Conservation (phyloP, 2,113 vertebrate species). For the Cervus canadensis region DNA sequence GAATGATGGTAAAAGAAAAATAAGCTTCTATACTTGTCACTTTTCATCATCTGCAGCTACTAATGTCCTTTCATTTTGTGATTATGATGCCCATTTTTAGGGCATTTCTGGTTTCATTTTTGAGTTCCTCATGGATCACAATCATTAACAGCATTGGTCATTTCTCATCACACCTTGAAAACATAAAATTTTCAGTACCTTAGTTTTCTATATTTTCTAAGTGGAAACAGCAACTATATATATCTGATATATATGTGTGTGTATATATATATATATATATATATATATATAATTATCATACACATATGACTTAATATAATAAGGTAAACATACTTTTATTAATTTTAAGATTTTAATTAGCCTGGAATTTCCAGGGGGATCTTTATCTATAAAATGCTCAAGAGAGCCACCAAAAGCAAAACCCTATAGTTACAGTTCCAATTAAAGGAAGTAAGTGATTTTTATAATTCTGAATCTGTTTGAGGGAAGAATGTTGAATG, state of each 20-base stretch:
- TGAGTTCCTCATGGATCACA: not conserved
- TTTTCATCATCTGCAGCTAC: not conserved
- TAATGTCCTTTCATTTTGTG: not conserved
- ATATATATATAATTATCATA: not conserved
- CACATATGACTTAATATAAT: not conserved
- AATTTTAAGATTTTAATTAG: conserved; percentile 13
- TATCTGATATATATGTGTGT: not conserved
- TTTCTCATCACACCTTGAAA: not conserved
- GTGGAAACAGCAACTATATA: not conserved
- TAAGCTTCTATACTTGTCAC: not conserved
- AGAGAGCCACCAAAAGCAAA: not conserved
- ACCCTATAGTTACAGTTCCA: not conserved
- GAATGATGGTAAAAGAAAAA: not conserved
- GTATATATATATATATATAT: not conserved
- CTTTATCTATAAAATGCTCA: not conserved
- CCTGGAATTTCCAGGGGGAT: not conserved
- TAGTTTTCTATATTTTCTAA: conserved; percentile 5
- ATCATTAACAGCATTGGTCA: not conserved
- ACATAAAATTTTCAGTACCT: not conserved
- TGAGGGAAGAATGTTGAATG: not conserved
- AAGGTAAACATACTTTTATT: not conserved
- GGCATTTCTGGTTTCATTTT: not conserved
- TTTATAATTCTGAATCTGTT: not conserved
- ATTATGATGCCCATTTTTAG: not conserved
- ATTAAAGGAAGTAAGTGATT: not conserved